Evolutionary conservation across 2,797 vertebrate genomes (phyloP).

Genomic region (Cryptoprocta ferox): DNA sequence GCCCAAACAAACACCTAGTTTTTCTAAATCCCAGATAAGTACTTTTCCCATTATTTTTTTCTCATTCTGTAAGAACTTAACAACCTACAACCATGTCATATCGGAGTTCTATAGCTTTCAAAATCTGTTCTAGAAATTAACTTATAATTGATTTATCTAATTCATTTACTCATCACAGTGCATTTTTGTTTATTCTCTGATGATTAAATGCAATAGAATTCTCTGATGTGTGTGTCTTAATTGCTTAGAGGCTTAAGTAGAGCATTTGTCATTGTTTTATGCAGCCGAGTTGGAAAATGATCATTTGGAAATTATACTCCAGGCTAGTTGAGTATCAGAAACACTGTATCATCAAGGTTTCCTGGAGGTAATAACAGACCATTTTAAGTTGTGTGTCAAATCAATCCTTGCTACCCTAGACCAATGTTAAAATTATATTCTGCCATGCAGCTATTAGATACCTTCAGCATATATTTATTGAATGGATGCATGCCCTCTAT

Average conservation of each 20-base stretch:
- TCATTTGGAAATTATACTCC: conserved; percentile 65
- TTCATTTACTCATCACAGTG: conserved; percentile 63
- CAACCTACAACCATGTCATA: neutral
- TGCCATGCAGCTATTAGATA: neutral
- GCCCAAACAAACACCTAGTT: neutral
- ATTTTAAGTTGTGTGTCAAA: conserved; percentile 34
- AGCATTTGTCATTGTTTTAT: conserved; percentile 61
- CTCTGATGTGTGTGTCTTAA: conserved; percentile 43
- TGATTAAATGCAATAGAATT: conserved; percentile 70
- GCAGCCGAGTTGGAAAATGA: conserved; percentile 47
- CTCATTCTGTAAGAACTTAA: conserved; percentile 10
- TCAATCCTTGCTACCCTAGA: conserved; percentile 19
- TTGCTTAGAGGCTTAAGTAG: conserved; percentile 58
- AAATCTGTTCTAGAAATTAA: conserved; percentile 65
- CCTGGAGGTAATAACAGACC: conserved; percentile 15
- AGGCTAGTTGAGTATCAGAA: conserved; percentile 4
- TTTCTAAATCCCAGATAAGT: neutral
- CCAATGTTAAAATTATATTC: neutral
- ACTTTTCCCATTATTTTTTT: neutral
- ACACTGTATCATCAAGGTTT: conserved; percentile 21
- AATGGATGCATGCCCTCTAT: neutral
- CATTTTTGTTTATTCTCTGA: conserved; percentile 66
- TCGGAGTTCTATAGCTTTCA: conserved; percentile 22
- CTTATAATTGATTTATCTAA: conserved; percentile 69
- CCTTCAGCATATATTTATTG: neutral